Conservation (phyloP, 2,888 invertebrate genomes). For the Sesia apiformis region DNA sequence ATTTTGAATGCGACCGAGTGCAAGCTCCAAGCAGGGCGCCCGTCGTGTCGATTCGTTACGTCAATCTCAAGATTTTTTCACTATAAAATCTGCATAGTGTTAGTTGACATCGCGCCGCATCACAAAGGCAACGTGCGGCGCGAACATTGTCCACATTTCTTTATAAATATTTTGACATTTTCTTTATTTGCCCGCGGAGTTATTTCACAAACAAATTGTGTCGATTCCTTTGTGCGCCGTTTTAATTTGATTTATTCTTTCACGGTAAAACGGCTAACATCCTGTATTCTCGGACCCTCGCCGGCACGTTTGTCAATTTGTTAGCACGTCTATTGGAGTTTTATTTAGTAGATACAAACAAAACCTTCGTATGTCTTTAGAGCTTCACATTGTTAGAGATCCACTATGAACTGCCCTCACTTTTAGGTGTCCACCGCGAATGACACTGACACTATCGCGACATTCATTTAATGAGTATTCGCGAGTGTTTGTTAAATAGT, state of each 20-base stretch:
- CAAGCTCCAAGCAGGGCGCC: constrained; percentile 55
- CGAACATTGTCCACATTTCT: constrained; percentile 63
- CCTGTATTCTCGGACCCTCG: constrained; percentile 36
- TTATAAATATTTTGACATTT: constrained; percentile 74
- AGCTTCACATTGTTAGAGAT: constrained; percentile 25
- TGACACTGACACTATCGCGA: constrained; percentile 32
- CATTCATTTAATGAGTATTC: constrained; percentile 10
- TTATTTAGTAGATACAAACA: constrained; percentile 54
- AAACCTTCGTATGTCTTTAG: constrained; percentile 42
- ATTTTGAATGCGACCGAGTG: constrained; percentile 37
- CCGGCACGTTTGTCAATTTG: constrained; percentile 63
- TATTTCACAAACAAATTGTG: constrained; percentile 63
- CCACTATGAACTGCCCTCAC: constrained; percentile 14
- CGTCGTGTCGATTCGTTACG: constrained; percentile 64
- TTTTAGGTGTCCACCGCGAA: constrained; percentile 25
- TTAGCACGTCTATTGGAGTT: constrained; percentile 62
- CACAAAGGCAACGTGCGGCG: constrained; percentile 59
- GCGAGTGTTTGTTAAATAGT: constrained; percentile 10
- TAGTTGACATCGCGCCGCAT: constrained; percentile 54
- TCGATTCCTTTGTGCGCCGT: constrained; percentile 61
- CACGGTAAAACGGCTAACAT: constrained; percentile 60
- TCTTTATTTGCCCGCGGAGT: constrained; percentile 61
- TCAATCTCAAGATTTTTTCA: constrained; percentile 64
- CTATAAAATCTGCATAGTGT: constrained; percentile 65
- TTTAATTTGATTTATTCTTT: constrained; percentile 72